Percentiles rank a stretch among this genome's conserved stretches.
phyloP scores from a whole-genome alignment of 2,888 invertebrate genomes.

The Trissolcus japonicus region DNA sequence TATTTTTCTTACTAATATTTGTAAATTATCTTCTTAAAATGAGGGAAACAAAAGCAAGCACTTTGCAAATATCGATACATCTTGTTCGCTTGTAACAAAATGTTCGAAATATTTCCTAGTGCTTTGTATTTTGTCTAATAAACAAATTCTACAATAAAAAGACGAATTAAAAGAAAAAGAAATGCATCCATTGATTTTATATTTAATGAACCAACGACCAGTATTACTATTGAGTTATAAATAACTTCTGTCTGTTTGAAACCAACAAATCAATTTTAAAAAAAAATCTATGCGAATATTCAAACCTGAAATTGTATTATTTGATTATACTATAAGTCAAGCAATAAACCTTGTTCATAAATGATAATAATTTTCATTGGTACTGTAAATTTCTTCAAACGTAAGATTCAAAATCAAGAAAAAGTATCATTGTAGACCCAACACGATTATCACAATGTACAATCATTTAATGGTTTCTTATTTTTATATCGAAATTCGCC shows the following conservation, averaged over 20 bases:
- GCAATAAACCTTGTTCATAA: constrained; percentile 24
- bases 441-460: constrained; percentile 18
- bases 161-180: constrained; percentile 3
- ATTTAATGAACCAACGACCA: constrained; percentile 2
- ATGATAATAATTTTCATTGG: constrained; percentile 23
- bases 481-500: constrained; percentile 1
- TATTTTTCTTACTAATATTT: constrained; percentile 43
- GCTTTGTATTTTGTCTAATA: no score
- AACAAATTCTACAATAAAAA: no score
- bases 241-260: constrained; percentile 40
- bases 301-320: constrained; percentile 30
- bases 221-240: constrained; percentile 3
- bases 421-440: constrained; percentile 28
- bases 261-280: constrained; percentile 20
- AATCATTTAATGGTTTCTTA: constrained; percentile 35
- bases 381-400: constrained; percentile 26
- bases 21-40: constrained; percentile 35
- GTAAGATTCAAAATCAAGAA: constrained; percentile 30
- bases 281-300: constrained; percentile 34
- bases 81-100: no score
- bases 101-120: no score
- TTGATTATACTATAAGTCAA: constrained; percentile 18
- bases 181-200: no score
- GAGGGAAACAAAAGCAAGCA: no score
- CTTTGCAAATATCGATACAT: no score